Conservation (phyloP, 2,888 invertebrate genomes). For the Nemotelus nigrinus region DNA sequence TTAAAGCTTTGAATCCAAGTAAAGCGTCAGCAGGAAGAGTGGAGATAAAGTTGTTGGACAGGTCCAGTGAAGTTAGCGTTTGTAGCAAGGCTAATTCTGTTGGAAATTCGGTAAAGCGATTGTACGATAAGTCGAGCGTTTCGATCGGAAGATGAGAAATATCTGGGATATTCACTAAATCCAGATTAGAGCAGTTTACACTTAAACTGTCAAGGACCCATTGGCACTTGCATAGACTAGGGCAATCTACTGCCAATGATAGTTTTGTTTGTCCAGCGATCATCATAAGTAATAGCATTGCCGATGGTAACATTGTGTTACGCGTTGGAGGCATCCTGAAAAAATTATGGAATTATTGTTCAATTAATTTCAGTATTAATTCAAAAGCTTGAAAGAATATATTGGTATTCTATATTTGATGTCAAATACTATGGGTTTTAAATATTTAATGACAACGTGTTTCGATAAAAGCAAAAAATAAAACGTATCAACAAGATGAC, state of each 20-base stretch:
- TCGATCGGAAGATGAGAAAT: conserved; percentile 65
- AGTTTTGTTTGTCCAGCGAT: neutral
- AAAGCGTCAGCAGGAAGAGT: conserved; percentile 66
- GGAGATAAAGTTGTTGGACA: conserved; percentile 68
- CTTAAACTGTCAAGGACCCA: conserved; percentile 61
- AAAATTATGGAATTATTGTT: neutral
- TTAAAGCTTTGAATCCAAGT: conserved; percentile 68
- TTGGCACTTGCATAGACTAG: conserved; percentile 58
- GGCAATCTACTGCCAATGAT: conserved; percentile 53
- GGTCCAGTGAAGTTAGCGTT: conserved; percentile 68
- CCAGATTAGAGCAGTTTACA: conserved; percentile 58
- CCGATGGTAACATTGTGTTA: neutral
- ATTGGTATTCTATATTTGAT: too few species aligned
- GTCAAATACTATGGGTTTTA: too few species aligned
- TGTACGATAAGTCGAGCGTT: conserved; percentile 72
- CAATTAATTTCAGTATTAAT: too few species aligned
- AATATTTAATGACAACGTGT: too few species aligned
- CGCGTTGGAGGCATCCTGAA: conserved; percentile 11
- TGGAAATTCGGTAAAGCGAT: conserved; percentile 70
- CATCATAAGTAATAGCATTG: neutral
- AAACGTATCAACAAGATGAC: too few species aligned
- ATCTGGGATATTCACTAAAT: conserved; percentile 52
- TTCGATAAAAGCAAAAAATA: too few species aligned
- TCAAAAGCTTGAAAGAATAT: too few species aligned
- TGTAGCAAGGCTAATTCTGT: conserved; percentile 65